Conservation (phyloP, 2,113 vertebrate genomes). For the Monopterus albus region DNA sequence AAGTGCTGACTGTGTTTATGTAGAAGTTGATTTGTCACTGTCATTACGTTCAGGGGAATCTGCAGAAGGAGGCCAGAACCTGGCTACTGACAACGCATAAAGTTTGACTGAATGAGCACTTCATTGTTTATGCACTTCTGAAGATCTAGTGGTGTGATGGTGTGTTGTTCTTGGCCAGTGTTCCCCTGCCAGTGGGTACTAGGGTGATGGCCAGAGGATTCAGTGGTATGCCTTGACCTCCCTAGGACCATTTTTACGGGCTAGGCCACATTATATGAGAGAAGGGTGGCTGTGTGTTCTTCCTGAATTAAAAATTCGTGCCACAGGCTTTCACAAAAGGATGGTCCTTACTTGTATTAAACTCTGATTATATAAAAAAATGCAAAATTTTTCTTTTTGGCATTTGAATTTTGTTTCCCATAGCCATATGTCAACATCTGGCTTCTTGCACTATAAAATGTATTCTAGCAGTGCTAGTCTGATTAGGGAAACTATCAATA, state of each 20-base stretch:
- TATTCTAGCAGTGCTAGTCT: neutral
- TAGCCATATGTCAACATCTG: constrained; percentile 8
- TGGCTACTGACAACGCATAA: constrained; percentile 41
- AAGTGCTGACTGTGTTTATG: constrained; percentile 26
- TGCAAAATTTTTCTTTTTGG: constrained; percentile 24
- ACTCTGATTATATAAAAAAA: constrained; percentile 4
- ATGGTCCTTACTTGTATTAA: constrained; percentile 24
- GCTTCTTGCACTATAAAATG: neutral
- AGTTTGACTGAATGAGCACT: constrained; percentile 49
- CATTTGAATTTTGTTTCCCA: constrained; percentile 17
- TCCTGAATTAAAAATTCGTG: constrained; percentile 59
- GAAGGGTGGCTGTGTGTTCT: constrained; percentile 64
- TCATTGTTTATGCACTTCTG: constrained; percentile 66
- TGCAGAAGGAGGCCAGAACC: constrained; percentile 31
- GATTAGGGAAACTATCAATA: neutral
- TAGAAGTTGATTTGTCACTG: constrained; percentile 42
- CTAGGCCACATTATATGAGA: constrained; percentile 56
- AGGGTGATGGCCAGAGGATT: constrained; percentile 71
- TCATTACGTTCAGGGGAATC: constrained; percentile 44
- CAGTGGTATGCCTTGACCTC: constrained; percentile 78
- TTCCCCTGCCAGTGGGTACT: constrained; percentile 57
- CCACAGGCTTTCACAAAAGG: constrained; percentile 53
- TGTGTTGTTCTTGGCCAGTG: constrained; percentile 57
- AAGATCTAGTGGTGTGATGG: constrained; percentile 50
- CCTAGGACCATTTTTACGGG: constrained; percentile 70